phyloP scores from a whole-genome alignment of 2,888 invertebrate genomes.

The Rotaria sp. region DNA sequence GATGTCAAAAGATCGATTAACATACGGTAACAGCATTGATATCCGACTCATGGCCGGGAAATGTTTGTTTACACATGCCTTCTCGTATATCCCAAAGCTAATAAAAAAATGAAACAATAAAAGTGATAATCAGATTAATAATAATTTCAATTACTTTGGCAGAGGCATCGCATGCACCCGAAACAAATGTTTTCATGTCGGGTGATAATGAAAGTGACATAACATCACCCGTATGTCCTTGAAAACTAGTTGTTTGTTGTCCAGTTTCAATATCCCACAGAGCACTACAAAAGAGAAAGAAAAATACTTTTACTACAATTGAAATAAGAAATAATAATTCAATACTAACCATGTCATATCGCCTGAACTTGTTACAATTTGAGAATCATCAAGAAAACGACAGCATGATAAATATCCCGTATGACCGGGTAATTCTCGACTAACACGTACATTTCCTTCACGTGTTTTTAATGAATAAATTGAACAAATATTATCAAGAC shows the following conservation, averaged over 20 bases:
- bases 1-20: neutral
- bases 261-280: slow-evolving; percentile 99
- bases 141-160: slow-evolving; percentile 64
- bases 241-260: slow-evolving; percentile 95
- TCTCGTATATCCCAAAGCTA: slow-evolving; percentile 95
- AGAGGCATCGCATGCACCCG: slow-evolving; percentile 97
- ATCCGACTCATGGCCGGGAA: slow-evolving; percentile 98
- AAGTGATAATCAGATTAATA: neutral
- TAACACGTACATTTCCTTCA: slow-evolving; percentile 94
- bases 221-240: slow-evolving; percentile 98
- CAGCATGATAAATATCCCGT: slow-evolving; percentile 99
- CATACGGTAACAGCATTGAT: slow-evolving; percentile 86
- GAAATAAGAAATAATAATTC: neutral
- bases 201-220: slow-evolving; percentile 97
- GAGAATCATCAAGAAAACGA: slow-evolving; percentile 98
- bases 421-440: slow-evolving; percentile 96
- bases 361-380: slow-evolving; percentile 96
- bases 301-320: neutral
- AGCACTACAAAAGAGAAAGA: slow-evolving; percentile 60
- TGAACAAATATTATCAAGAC: slow-evolving; percentile 99
- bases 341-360: slow-evolving; percentile 78
- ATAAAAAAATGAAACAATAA: neutral
- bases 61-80: slow-evolving; percentile 98
- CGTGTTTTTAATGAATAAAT: slow-evolving; percentile 63
- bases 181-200: slow-evolving; percentile 96